These are phyloP conservation scores for Plebejus anna DNA, from an alignment of 2,888 invertebrate species.

Conservation along the genomic window DNA sequence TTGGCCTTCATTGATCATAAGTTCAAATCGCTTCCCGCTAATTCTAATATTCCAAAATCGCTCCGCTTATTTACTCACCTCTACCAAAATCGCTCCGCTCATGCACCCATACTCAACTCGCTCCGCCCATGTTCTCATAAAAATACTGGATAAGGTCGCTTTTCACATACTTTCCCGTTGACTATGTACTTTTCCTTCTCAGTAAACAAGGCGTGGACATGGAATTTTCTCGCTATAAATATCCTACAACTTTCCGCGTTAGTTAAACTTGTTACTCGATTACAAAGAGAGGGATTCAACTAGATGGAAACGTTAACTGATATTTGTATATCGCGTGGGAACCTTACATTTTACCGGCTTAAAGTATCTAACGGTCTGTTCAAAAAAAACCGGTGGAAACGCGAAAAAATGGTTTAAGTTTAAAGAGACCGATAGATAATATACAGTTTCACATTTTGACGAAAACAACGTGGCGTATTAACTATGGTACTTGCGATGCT, in stretches of 20 bases:
- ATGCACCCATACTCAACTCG: neutral
- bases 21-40: neutral
- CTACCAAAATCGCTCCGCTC: neutral
- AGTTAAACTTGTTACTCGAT: neutral
- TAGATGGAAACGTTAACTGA: too few species aligned
- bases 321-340: too few species aligned
- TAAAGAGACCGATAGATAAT: too few species aligned
- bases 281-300: neutral
- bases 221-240: constrained; percentile 25
- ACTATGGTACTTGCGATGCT: too few species aligned
- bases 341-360: too few species aligned
- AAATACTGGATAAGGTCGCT: constrained; percentile 20
- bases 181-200: constrained; percentile 30
- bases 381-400: too few species aligned
- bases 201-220: constrained; percentile 21
- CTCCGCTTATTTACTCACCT: too few species aligned
- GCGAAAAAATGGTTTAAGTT: too few species aligned
- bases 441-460: too few species aligned
- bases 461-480: too few species aligned
- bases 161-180: constrained; percentile 35
- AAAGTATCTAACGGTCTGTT: too few species aligned
- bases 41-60: neutral
- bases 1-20: neutral
- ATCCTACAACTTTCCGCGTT: constrained; percentile 19
- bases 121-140: constrained; percentile 26